Base-by-base conservation (phyloP, 2,797 vertebrate genomes). In the Acanthurus lineatus region DNA sequence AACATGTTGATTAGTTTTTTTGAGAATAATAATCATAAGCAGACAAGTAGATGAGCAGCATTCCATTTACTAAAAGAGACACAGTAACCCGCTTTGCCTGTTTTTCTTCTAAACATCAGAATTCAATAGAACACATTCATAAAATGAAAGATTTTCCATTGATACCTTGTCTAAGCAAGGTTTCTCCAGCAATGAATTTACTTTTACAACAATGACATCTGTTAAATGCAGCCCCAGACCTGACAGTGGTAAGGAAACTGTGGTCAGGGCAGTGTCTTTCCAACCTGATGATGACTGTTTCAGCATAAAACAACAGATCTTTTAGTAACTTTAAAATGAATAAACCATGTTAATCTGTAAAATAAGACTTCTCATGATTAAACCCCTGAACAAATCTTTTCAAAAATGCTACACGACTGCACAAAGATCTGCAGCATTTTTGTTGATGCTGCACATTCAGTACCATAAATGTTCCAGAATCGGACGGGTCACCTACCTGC, bases 401-500 rank as follows among this genome's bases (percentile, higher is more conserved):
- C 20, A 57, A 44, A 28, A 20, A 12, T 28, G 2, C 53, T 35
- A 49, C 48, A 57, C 40, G 40, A 35, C 22, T 12, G 25, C 35
- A 16, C 22, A n/a, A 20, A 28, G 5, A 44, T 9, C 35, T 14
- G 5, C 2, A 38, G 19, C 14, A 19, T 42, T 20, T 20, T 15
- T 9, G 5, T 8, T 0, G 9, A 14, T 54, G 42, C 2, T n/a
- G 17, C n/a, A 5, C 3, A 0, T 17, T 22, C 40, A n/a, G 38
- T 9, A 45, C 44, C 28, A 66, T 1, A 40, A 14, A 52, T 22
- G 59, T 22, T 60, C 20, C 52, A 25, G 1, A 49, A 63, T 51
- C 44, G 32, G 57, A 68, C 11, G 2, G 5, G 42, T 64, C 14
- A 64, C 90, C 79, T 85, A 99, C 98, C 98, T 99, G 89, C 98